A percentile compares a stretch with the other conserved stretches of the same genome.
Evolutionary conservation across 2,797 vertebrate genomes (phyloP).

Genomic region (Dryobates pubescens): DNA sequence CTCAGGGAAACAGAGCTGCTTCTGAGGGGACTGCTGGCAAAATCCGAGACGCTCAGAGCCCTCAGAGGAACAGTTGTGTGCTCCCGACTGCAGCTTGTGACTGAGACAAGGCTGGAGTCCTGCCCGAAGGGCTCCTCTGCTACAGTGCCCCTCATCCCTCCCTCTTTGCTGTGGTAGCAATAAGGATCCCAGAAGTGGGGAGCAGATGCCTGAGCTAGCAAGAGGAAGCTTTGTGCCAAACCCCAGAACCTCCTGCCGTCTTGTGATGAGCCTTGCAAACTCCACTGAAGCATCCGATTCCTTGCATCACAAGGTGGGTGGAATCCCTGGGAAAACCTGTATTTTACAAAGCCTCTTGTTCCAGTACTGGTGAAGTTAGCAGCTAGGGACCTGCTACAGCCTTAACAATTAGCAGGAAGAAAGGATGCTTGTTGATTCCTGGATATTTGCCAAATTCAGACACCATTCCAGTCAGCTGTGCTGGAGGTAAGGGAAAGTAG

Average conservation of each 20-base stretch:
- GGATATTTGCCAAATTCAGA: conserved; percentile 21
- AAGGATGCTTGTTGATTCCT: background rate
- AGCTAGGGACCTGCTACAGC: background rate
- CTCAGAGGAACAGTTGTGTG: conserved; percentile 45
- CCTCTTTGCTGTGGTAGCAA: conserved; percentile 48
- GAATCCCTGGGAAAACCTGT: background rate
- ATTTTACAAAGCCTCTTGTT: background rate
- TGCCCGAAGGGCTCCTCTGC: background rate
- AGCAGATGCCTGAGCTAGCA: background rate
- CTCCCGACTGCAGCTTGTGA: background rate
- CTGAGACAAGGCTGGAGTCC: background rate
- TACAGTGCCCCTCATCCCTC: background rate
- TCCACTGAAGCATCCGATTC: background rate
- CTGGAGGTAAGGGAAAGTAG: background rate
- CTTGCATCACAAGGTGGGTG: background rate
- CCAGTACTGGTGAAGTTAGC: background rate
- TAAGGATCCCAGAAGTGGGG: conserved; percentile 3
- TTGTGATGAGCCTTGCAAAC: background rate
- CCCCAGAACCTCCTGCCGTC: background rate
- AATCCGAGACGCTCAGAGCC: conserved; percentile 31
- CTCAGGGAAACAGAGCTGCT: background rate
- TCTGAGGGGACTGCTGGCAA: conserved; percentile 8
- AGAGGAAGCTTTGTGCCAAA: conserved; percentile 47
- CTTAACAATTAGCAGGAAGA: background rate
- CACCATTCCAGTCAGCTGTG: background rate